Percentiles rank a stretch among this genome's conserved stretches.
Evolutionary conservation across 2,797 vertebrate genomes (phyloP).

Genomic region (Streptopelia turtur): DNA sequence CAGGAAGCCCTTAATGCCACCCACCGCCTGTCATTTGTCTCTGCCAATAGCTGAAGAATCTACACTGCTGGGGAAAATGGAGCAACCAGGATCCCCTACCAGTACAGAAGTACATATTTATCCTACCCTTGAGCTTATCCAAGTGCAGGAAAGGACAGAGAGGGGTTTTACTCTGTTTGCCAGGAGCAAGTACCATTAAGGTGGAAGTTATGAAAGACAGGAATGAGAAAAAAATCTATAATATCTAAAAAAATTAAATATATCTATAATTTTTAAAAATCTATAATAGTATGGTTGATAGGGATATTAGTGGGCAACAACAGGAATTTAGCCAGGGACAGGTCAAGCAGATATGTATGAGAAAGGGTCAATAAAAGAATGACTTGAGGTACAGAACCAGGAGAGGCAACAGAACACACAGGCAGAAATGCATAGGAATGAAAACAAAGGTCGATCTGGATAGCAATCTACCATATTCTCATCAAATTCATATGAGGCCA

Average conservation of each 20-base stretch:
- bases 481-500: neutral
- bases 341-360: neutral
- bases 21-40: neutral
- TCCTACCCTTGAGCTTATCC: neutral
- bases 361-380: neutral
- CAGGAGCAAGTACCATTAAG: neutral
- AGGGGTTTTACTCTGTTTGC: neutral
- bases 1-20: neutral
- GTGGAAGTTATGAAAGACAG: neutral
- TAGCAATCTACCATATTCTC: neutral
- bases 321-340: neutral
- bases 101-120: neutral
- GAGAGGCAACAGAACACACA: neutral
- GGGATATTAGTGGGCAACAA: neutral
- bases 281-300: neutral
- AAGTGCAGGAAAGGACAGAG: neutral
- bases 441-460: neutral
- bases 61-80: neutral
- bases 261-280: too few relatives aligned
- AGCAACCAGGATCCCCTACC: neutral
- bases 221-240: neutral
- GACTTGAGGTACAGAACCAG: neutral
- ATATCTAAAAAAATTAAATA: neutral
- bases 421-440: neutral
- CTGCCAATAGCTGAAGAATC: neutral